phyloP scores from a whole-genome alignment of 2,797 vertebrate species.

The Danio choprae region DNA sequence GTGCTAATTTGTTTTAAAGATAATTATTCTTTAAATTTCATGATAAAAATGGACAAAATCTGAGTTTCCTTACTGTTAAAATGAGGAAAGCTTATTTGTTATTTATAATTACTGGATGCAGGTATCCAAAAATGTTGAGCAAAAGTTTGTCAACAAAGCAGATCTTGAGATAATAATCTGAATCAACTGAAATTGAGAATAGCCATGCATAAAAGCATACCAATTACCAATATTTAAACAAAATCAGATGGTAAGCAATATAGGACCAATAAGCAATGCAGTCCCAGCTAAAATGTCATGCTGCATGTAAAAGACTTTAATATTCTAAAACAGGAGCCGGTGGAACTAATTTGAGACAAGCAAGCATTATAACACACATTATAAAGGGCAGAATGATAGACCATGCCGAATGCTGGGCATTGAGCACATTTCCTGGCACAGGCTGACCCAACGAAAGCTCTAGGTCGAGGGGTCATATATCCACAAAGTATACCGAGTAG shows the following conservation, averaged over 20 bases:
- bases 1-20: no score
- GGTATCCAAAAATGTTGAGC: no score
- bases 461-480: constrained; percentile 35
- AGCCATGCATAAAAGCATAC: no score
- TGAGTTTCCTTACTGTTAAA: no score
- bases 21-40: no score
- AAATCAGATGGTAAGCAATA: neutral
- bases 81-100: no score
- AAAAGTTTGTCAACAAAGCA: no score
- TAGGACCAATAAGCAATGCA: neutral
- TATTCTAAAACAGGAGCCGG: constrained; percentile 12
- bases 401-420: neutral
- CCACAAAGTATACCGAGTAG: constrained; percentile 11
- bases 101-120: no score
- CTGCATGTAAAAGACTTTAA: neutral
- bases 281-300: neutral
- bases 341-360: neutral
- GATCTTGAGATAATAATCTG: no score
- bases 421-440: constrained; percentile 31
- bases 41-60: no score
- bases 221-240: no score
- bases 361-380: neutral
- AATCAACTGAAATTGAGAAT: no score
- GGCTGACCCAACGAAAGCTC: neutral
- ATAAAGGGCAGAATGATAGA: neutral